Evolutionary conservation across 2,113 vertebrate genomes (phyloP), one percentile per base, ranked within the genome.

Genomic region (Poeciliopsis occidentalis): DNA sequence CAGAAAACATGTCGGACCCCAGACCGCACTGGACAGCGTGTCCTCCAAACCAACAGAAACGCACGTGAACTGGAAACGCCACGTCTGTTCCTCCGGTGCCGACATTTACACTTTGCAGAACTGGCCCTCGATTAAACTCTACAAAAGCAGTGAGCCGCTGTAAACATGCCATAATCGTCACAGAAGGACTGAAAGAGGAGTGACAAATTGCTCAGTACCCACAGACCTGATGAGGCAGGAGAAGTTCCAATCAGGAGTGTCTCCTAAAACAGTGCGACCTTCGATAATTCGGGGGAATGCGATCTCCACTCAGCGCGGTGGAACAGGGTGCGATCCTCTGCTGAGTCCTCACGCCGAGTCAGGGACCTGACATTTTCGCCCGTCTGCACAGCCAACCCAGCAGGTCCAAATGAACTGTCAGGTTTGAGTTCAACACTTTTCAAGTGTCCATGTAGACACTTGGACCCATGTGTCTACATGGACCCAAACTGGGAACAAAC

Each of bases 1-100:
- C 70, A 44, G 78, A 57, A 6, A 34, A 22, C 26, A 7, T 54
- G 64, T 72, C 54, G 75, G 72, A 73, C 75, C 75, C 32, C 75
- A 72, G 69, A 44, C 67, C 57, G 1, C 60, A 27, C 15, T 54
- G 27, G 63, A 69, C 71, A 60, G 64, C 63, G 19, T 77, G 81
- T 77, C 76, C 76, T 70, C 71, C 41, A 10, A 65, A 41, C 34
- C 72, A 62, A 41, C 19, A 24, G 47, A 54, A 54, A 54, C 47
- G 22, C 19, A 54, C 6, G 19, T 24, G 47, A 19, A 24, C 47
- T 22, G 47, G 73, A 65, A 32, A 24, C 37, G 5, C 26, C 65
- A 64, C 63, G 30, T 74, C 65, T 78, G 11, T 12, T 67, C 65
- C 66, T 39, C 12, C 32, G 4, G 3, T 29, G 7, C 57, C 27